Conservation (phyloP, 1,140 invertebrate genomes). For the Scaptomyza montana region DNA sequence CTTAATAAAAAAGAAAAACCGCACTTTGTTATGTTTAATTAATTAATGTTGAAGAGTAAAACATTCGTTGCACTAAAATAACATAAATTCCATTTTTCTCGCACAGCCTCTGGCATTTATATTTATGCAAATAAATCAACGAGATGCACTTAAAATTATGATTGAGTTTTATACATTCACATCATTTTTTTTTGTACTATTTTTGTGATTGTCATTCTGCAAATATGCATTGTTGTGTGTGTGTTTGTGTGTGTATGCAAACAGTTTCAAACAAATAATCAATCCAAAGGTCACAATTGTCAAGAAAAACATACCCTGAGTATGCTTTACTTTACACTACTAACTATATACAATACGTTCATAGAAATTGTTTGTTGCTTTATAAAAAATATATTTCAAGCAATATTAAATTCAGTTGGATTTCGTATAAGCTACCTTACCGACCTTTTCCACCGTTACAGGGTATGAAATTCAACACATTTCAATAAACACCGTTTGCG, state of each 20-base stretch:
- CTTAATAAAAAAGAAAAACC: background rate
- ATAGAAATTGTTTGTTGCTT: too few relatives aligned
- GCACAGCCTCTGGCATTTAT: background rate
- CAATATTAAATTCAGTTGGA: too few relatives aligned
- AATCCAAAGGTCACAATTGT: too few relatives aligned
- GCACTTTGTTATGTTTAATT: conserved; percentile 15
- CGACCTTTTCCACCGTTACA: too few relatives aligned
- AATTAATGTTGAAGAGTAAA: conserved; percentile 15
- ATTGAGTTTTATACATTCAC: conserved; percentile 15
- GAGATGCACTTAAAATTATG: conserved; percentile 24
- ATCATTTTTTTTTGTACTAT: background rate
- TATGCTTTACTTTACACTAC: too few relatives aligned
- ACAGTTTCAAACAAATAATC: too few relatives aligned
- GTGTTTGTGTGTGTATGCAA: background rate
- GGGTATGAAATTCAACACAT: conserved; percentile 9
- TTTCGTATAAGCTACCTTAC: too few relatives aligned
- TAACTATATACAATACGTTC: too few relatives aligned
- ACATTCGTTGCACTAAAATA: background rate
- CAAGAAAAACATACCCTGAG: too few relatives aligned
- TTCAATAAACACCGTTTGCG: conserved; percentile 15
- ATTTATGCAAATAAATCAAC: conserved; percentile 18
- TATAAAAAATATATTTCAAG: too few relatives aligned
- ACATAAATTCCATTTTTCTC: background rate
- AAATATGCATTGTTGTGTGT: conserved; percentile 8
- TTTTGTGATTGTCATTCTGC: conserved; percentile 4